Percentiles rank a stretch among this genome's conserved stretches.
Evolutionary conservation across 2,113 vertebrate genomes (phyloP).

Genomic region (Zosterops pallidus): DNA sequence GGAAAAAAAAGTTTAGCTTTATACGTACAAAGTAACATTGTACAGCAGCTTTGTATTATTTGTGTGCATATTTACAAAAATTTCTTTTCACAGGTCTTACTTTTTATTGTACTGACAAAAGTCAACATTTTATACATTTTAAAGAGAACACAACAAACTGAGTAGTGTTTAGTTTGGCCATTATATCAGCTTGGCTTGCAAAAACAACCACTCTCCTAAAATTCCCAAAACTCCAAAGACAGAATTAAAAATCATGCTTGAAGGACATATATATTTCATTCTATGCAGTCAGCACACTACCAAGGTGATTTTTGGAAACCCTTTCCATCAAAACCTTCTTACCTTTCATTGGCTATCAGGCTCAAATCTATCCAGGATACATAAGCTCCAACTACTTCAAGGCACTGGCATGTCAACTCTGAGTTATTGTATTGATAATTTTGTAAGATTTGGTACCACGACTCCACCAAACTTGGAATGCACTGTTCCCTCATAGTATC

Average conservation of each 20-base stretch:
- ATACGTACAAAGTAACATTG: not conserved
- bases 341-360: conserved; percentile 98
- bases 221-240: not conserved
- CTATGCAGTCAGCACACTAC: not conserved
- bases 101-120: not conserved
- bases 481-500: conserved; percentile 95
- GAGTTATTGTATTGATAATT: conserved; percentile 92
- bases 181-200: not conserved
- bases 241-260: not conserved
- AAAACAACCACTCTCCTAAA: not conserved
- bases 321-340: not conserved
- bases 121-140: not conserved
- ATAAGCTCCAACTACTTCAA: conserved; percentile 97
- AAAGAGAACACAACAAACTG: not conserved
- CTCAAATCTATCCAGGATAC: conserved; percentile 99
- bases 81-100: not conserved
- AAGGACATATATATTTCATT: not conserved
- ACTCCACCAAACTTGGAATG: conserved; percentile 96
- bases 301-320: not conserved
- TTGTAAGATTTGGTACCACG: conserved; percentile 98
- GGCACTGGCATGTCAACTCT: conserved; percentile 97
- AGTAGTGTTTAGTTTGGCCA: not conserved
- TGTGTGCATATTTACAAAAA: not conserved
- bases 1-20: not conserved
- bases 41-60: not conserved